Evolutionary conservation across 2,797 vertebrate species (phyloP).

Genomic region (Carapus acus): DNA sequence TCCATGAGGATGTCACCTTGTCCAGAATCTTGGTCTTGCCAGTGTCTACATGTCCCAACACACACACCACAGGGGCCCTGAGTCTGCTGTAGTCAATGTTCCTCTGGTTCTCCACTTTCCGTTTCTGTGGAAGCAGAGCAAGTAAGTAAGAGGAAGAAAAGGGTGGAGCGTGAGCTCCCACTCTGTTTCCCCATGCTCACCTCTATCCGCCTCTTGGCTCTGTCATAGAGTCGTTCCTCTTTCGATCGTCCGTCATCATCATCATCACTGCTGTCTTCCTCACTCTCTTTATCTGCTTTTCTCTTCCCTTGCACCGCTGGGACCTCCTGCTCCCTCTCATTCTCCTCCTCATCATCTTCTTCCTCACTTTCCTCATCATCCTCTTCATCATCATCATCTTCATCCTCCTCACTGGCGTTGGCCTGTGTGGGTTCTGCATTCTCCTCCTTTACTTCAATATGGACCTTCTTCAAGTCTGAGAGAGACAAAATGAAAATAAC

Average conservation of each 20-base stretch:
- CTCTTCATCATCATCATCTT: conserved; percentile 80
- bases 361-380: conserved; percentile 81
- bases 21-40: conserved; percentile 99
- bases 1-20: conserved; percentile 72
- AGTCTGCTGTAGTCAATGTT: conserved; percentile 80
- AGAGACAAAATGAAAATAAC: background rate
- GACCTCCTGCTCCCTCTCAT: conserved; percentile 70
- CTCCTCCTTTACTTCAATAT: conserved; percentile 93
- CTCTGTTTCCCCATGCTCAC: conserved; percentile 55
- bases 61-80: conserved; percentile 93
- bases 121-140: conserved; percentile 73
- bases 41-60: conserved; percentile 95
- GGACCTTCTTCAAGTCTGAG: conserved; percentile 85
- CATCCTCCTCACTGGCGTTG: conserved; percentile 67
- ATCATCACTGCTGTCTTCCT: conserved; percentile 77
- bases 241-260: conserved; percentile 86
- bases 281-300: conserved; percentile 77
- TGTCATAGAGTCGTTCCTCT: conserved; percentile 89
- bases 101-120: conserved; percentile 83
- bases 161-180: background rate
- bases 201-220: conserved; percentile 93
- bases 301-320: conserved; percentile 35
- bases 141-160: background rate
- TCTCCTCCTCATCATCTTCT: conserved; percentile 64
- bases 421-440: conserved; percentile 47